Base-by-base conservation (phyloP, 2,888 invertebrate species). In the Ectemnius cavifrons region DNA sequence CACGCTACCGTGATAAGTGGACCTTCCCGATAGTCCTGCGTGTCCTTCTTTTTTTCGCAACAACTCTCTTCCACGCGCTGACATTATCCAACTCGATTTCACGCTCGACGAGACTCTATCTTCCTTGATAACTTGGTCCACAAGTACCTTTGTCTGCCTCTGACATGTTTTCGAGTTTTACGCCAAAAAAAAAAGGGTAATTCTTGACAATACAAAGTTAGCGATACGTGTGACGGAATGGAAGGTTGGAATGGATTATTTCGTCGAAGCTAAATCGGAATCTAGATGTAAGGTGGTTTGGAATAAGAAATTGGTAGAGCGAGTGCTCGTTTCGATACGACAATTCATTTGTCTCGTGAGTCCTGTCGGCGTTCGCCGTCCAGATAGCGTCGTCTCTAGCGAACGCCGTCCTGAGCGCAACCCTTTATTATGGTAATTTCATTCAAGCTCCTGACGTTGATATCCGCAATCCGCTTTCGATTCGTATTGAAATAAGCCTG, bases 361-460 rank as follows among this genome's bases (percentile, higher is more conserved):
- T 67, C 61, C 65, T 20, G 58, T 23, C 60, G 60, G 45, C 49
- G 63, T 27, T 70, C 64, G 69, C 45, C 71, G 78, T 73, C 75
- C 69, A 74, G 74, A 70, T 72, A 74, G 18, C 70, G 67, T 71
- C 72, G 73, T 68, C 71, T 67, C 59, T 56, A 16, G 45, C 71
- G 61, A 47, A 58, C 63, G 65, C 66, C 16, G n/a, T 49, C 13
- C 45, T 61, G 65, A 70, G 59, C 60, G 63, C 76, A 69, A 71
- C 72, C 73, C 84, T 89, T 88, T 88, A 89, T 89, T 89, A 89
- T 88, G 88, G 84, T 88, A 88, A 89, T 89, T 86, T 82, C 83
- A 86, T 87, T 87, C 85, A 73, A 69, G 56, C 66, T 47, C 70
- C 73, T 78, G 85, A 84, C 86, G 83, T 82, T 86, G 84, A 86